Conservation (phyloP, 2,797 vertebrate species). For the Sandelia bainsii region DNA sequence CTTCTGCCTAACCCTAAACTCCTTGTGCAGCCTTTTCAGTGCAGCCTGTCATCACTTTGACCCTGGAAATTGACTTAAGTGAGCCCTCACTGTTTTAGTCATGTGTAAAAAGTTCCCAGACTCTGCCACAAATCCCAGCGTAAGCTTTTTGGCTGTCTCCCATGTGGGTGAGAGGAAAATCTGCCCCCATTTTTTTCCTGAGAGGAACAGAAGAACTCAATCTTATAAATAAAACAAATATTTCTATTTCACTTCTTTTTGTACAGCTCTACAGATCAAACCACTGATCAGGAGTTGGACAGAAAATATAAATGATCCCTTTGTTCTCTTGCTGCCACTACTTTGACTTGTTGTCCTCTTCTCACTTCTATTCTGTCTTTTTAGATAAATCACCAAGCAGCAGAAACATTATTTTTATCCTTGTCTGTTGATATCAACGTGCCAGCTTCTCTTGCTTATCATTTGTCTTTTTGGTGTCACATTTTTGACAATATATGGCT, state of each 20-base stretch:
- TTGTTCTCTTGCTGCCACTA: not conserved
- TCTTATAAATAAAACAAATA: not conserved
- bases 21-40: not conserved
- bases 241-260: not conserved
- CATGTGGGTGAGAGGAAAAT: not conserved
- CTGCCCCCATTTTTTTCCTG: no score
- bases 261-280: not conserved
- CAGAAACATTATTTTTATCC: not conserved
- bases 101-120: not conserved
- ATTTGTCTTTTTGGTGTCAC: not conserved
- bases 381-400: conserved; percentile 6
- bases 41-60: not conserved
- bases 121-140: not conserved
- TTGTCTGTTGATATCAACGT: not conserved
- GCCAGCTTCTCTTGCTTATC: not conserved
- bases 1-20: not conserved
- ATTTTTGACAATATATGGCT: not conserved
- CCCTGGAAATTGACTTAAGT: not conserved
- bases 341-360: not conserved
- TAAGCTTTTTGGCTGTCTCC: not conserved
- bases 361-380: conserved; percentile 1
- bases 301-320: conserved; percentile 6
- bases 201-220: not conserved
- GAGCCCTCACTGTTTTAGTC: not conserved
- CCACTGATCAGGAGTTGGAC: not conserved